A percentile compares a stretch with the other conserved stretches of the same genome.
Evolutionary conservation across 2,797 vertebrate genomes (phyloP).

Genomic region (Sebastiscus tertius): DNA sequence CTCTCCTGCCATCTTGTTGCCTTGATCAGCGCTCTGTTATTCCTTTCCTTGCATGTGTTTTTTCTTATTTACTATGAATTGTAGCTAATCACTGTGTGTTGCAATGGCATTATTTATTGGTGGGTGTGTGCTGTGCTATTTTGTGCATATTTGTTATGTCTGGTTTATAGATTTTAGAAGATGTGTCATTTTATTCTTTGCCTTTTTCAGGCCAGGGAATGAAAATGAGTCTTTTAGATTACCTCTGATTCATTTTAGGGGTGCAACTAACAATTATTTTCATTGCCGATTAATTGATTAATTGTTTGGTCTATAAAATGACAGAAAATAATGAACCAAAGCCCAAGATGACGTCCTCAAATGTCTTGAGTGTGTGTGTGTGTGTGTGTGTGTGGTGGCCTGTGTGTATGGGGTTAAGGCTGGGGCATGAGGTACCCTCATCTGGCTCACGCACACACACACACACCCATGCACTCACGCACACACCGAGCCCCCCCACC

Average conservation of each 20-base stretch:
- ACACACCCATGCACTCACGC: conserved; percentile 11
- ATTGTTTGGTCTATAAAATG: too few relatives aligned
- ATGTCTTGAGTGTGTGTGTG: neutral
- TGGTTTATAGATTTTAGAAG: neutral
- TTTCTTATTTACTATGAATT: neutral
- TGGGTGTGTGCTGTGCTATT: neutral
- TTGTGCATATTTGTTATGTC: neutral
- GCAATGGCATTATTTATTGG: neutral
- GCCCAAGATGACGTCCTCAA: too few relatives aligned
- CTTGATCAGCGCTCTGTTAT: neutral
- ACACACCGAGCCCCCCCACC: conserved; percentile 62
- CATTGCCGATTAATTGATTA: too few relatives aligned
- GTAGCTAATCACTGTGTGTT: too few relatives aligned
- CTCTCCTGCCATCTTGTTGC: neutral
- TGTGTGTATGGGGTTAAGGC: neutral
- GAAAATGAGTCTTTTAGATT: neutral
- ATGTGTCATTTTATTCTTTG: neutral
- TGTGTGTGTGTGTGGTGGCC: neutral
- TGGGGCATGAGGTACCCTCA: neutral
- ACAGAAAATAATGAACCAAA: too few relatives aligned
- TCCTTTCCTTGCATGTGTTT: too few relatives aligned
- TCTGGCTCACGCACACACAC: conserved; percentile 27
- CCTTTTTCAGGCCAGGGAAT: neutral
- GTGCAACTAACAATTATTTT: too few relatives aligned
- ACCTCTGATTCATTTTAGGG: neutral